These are phyloP conservation scores for Montipora cactus DNA, from an alignment of 64 coral and sea anemone species.

Conservation along the genomic window DNA sequence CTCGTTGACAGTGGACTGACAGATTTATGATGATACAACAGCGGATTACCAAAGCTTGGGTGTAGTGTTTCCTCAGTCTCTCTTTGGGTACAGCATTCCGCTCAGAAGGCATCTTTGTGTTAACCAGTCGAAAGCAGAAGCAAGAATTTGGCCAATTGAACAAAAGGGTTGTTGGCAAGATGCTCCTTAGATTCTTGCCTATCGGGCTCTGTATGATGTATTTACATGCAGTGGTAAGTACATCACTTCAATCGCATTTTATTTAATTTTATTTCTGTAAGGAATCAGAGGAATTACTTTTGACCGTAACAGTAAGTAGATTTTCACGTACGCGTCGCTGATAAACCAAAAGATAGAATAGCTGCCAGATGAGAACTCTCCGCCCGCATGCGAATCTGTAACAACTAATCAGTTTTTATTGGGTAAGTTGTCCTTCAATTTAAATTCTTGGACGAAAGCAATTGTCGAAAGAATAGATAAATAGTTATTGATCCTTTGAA, in stretches of 20 bases:
- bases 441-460: too few relatives aligned
- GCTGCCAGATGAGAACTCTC: neutral
- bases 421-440: neutral
- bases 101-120: neutral
- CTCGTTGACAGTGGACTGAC: neutral
- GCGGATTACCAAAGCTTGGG: neutral
- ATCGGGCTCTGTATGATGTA: neutral
- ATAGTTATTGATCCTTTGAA: neutral
- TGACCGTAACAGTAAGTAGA: neutral
- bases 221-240: neutral
- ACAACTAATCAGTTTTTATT: neutral
- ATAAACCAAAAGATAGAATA: neutral
- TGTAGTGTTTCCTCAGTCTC: neutral
- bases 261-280: neutral
- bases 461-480: too few relatives aligned
- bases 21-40: neutral
- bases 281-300: neutral
- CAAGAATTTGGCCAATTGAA: neutral
- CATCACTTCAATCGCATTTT: neutral
- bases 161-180: neutral
- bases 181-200: neutral
- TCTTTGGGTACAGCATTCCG: neutral
- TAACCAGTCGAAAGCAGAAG: neutral
- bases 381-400: neutral
- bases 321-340: neutral